phyloP scores from a whole-genome alignment of 2,888 invertebrate genomes.

The Steinernema carpocapsae region DNA sequence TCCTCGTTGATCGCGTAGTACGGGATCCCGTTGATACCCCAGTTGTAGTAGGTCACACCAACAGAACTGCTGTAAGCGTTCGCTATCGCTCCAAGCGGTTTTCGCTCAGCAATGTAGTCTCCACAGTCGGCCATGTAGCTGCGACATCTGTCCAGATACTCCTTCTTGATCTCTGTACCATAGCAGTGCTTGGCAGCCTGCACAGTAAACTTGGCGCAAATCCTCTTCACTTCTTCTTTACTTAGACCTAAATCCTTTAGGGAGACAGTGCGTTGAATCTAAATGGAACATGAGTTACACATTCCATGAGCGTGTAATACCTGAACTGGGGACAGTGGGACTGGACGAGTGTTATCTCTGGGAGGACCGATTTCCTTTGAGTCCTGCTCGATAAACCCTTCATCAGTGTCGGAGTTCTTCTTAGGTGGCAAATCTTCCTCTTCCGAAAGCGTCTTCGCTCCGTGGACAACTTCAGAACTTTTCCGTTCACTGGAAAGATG shows the following conservation, averaged over 20 bases:
- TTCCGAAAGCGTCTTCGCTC: not conserved
- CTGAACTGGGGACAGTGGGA: conserved; percentile 25
- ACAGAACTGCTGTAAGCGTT: conserved; percentile 61
- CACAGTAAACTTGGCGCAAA: conserved; percentile 37
- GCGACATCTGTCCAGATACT: conserved; percentile 55
- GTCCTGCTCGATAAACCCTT: conserved; percentile 38
- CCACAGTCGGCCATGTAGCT: conserved; percentile 57
- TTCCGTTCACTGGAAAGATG: conserved; percentile 3
- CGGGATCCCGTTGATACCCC: conserved; percentile 62
- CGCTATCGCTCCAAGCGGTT: conserved; percentile 59
- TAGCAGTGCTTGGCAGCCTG: conserved; percentile 53
- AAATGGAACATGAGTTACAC: not conserved
- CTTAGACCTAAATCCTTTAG: conserved; percentile 31
- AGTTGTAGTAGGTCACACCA: conserved; percentile 55
- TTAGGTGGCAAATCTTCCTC: conserved; percentile 5
- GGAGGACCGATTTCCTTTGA: not conserved
- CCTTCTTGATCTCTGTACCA: conserved; percentile 50
- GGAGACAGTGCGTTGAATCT: conserved; percentile 8
- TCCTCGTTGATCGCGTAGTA: conserved; percentile 62
- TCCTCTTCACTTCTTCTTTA: conserved; percentile 36
- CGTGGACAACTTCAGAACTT: conserved; percentile 1
- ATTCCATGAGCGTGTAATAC: not conserved
- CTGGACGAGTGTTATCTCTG: not conserved
- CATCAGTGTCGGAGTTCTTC: conserved; percentile 15
- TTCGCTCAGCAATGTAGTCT: conserved; percentile 44